phyloP scores from a whole-genome alignment of 1,140 invertebrate species.

The Cydia fagiglandana region DNA sequence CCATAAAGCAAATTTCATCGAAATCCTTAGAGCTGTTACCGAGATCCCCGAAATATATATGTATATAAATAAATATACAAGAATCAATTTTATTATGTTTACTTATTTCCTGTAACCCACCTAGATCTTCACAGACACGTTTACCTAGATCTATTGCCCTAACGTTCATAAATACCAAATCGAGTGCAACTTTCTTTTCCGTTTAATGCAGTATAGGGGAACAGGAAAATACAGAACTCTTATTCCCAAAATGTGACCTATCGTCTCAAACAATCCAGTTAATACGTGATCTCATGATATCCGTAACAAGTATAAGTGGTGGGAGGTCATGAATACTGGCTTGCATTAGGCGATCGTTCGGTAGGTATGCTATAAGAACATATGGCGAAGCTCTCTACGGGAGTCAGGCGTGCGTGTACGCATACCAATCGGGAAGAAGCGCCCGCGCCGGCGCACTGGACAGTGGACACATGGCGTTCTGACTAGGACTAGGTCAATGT shows the following conservation, averaged over 20 bases:
- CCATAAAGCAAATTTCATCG: too few species aligned
- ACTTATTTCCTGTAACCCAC: too few species aligned
- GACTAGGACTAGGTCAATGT: conserved; percentile 27
- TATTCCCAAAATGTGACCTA: conserved; percentile 42
- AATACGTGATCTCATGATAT: background rate
- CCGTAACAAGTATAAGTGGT: background rate
- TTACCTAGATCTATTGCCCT: conserved; percentile 16
- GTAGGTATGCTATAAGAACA: conserved; percentile 13
- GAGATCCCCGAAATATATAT: too few species aligned
- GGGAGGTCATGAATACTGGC: background rate
- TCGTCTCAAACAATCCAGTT: background rate
- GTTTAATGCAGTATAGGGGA: conserved; percentile 39
- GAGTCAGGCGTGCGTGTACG: conserved; percentile 44
- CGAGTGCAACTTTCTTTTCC: conserved; percentile 36
- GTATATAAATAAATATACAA: too few species aligned
- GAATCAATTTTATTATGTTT: too few species aligned
- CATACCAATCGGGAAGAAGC: conserved; percentile 55
- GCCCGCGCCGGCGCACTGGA: background rate
- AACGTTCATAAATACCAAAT: background rate
- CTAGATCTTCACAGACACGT: background rate
- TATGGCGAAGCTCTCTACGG: conserved; percentile 32
- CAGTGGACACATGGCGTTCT: background rate
- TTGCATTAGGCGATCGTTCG: background rate
- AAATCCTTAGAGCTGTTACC: too few species aligned
- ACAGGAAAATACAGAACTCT: conserved; percentile 70